Percentiles rank a stretch among this genome's conserved stretches.
Conservation (phyloP, 2,797 vertebrate genomes). For the Pipistrellus nathusii region DNA sequence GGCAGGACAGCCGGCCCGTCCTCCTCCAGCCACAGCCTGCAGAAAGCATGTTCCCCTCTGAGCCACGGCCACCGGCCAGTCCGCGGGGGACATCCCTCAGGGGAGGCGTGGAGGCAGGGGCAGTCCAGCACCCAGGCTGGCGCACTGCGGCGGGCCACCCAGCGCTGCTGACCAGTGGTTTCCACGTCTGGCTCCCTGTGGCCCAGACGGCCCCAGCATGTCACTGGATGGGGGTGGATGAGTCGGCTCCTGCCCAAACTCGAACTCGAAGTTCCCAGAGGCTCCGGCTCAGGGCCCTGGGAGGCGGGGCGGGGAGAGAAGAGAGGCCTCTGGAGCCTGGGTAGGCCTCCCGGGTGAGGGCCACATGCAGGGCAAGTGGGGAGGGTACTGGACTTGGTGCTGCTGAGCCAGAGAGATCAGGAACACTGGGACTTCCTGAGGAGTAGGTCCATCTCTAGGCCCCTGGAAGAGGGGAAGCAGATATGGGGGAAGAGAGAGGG, state of each 20-base stretch:
- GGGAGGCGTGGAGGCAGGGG: slow-evolving; percentile 27
- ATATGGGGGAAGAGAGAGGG: too few species aligned
- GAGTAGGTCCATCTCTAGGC: background rate
- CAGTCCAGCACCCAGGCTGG: slow-evolving; percentile 58
- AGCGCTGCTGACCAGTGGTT: slow-evolving; percentile 44
- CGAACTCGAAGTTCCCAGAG: slow-evolving; percentile 14
- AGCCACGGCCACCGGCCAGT: slow-evolving; percentile 66
- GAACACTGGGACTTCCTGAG: background rate
- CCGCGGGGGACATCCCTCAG: slow-evolving; percentile 70
- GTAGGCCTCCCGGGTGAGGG: background rate
- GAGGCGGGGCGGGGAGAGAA: background rate
- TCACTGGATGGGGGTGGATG: background rate
- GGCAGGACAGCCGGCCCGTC: slow-evolving; percentile 65
- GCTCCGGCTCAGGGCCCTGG: background rate
- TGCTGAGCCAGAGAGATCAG: background rate
- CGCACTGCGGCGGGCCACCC: slow-evolving; percentile 62
- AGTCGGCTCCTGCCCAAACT: slow-evolving; percentile 41
- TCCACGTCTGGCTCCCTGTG: slow-evolving; percentile 74
- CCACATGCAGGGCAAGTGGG: accelerated
- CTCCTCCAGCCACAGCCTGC: slow-evolving; percentile 66
- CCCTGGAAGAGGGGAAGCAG: background rate
- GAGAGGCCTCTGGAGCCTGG: background rate
- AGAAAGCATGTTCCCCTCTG: slow-evolving; percentile 55
- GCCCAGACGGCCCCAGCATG: slow-evolving; percentile 56
- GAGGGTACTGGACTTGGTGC: too few species aligned